Base-by-base conservation (phyloP, 2,797 vertebrate species). In the Crax fasciolata region DNA sequence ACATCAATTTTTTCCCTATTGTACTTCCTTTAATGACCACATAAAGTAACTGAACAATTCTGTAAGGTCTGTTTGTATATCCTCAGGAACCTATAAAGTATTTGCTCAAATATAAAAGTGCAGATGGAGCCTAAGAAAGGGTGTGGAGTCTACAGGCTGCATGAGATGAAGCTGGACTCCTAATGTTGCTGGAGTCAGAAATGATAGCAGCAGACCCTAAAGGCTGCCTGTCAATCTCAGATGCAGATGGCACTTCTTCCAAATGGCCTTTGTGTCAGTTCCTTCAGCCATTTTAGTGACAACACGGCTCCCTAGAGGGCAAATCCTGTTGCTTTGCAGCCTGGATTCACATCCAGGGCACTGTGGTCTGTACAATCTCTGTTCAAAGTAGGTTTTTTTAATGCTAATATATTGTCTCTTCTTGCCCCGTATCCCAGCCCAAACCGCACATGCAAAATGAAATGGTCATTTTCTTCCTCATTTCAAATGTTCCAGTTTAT, bases 201-300 rank as follows among this genome's bases (percentile, higher is more conserved):
- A 88, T 52, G 61, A 95, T 85, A 84, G 96, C 93, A 91, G 75
- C 81, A 92, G 90, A 97, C 92, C 96, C 96, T 85, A 89, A 95
- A 97, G 96, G 94, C 95, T 96, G 91, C 96, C 96, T 95, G 96
- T 97, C 96, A 97, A 92, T 97, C 96, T 94, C 65, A 24, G 89
- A 94, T 92, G 94, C 95, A 97, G 96, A 97, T 97, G 94, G 94
- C 84, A 86, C 94, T 96, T 96, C 86, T 84, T 95, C 91, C 97
- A 97, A 96, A 88, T 94, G 96, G 95, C 94, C 92, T 94, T 88
- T 66, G 77, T 97, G 96, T 97, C 96, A 97, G 92, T 93, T 94
- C 91, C 95, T 97, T 97, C 94, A 97, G 86, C 94, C 92, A 93
- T 87, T 97, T 95, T 96, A 94, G 93, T 94, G 95, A 96, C 95